Conservation (phyloP, 2,113 vertebrate genomes). For the Prinia subflava region DNA sequence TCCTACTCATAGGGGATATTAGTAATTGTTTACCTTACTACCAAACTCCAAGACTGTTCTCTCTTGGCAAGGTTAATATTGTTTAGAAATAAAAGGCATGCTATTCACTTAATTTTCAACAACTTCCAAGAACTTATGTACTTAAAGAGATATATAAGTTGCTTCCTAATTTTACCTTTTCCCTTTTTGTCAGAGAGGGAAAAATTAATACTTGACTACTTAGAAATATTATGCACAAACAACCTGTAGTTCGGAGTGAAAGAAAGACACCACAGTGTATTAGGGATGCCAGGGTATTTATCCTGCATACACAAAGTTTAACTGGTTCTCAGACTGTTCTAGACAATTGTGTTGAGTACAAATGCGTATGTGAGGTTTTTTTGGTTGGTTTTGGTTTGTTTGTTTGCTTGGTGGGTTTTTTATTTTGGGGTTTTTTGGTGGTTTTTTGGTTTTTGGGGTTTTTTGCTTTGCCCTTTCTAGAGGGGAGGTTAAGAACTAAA, state of each 20-base stretch:
- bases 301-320: not conserved
- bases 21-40: not conserved
- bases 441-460: not conserved
- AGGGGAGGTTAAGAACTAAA: not conserved
- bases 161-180: not conserved
- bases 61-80: not conserved
- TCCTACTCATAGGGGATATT: not conserved
- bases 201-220: not conserved
- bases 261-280: not conserved
- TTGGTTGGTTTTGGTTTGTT: no score
- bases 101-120: not conserved
- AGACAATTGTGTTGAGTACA: not conserved
- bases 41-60: not conserved
- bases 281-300: not conserved
- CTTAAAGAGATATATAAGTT: not conserved
- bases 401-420: no score
- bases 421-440: no score
- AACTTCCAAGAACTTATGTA: not conserved
- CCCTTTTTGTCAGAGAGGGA: not conserved
- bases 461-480: not conserved
- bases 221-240: not conserved
- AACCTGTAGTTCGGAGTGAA: not conserved
- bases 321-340: not conserved
- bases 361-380: no score
- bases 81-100: not conserved